Percentiles rank a stretch among this genome's conserved stretches.
These are phyloP conservation scores for Falcaria lacertinaria DNA, from an alignment of 2,888 invertebrate species.

Conservation along the genomic window DNA sequence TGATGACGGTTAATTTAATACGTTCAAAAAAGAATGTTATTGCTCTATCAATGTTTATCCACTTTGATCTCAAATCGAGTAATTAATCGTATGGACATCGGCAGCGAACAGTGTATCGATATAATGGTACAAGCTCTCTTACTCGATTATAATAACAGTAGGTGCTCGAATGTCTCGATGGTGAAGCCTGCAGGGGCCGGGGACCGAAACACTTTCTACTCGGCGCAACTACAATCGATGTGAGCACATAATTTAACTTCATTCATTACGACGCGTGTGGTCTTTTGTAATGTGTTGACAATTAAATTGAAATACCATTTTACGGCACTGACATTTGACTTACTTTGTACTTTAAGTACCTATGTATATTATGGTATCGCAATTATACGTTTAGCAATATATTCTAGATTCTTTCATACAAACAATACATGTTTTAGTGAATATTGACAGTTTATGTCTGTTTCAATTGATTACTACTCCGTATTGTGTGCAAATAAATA, in stretches of 20 bases:
- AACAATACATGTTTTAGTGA: too few species aligned
- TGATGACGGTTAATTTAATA: too few species aligned
- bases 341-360: neutral
- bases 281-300: slow-evolving; percentile 1
- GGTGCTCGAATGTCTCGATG: slow-evolving; percentile 7
- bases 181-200: neutral
- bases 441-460: too few species aligned
- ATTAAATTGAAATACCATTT: neutral
- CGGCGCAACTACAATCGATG: slow-evolving; percentile 19
- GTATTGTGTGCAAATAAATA: too few species aligned
- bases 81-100: too few species aligned
- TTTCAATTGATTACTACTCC: too few species aligned
- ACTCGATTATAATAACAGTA: neutral
- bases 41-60: too few species aligned
- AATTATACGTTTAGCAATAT: too few species aligned
- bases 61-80: too few species aligned
- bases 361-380: too few species aligned
- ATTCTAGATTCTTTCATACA: too few species aligned
- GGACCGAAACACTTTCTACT: slow-evolving; percentile 36
- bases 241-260: slow-evolving; percentile 28
- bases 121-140: neutral
- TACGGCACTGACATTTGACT: neutral
- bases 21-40: too few species aligned
- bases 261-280: slow-evolving; percentile 13
- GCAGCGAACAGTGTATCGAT: neutral